phyloP scores from a whole-genome alignment of 2,113 vertebrate genomes.

The Cervus canadensis region DNA sequence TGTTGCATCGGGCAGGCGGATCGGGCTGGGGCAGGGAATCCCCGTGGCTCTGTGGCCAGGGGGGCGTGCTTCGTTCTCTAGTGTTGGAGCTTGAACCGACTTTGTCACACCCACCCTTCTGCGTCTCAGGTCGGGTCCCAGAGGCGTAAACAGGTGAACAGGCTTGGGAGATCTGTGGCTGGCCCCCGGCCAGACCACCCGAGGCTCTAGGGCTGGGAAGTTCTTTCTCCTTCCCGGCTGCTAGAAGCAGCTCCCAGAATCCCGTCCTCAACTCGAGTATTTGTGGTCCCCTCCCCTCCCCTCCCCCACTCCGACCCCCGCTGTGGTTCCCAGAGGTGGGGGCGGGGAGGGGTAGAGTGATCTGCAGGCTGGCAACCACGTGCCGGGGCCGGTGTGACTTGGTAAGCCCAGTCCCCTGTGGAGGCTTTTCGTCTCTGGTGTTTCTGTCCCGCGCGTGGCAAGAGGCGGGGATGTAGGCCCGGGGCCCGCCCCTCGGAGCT shows the following conservation, averaged over 20 bases:
- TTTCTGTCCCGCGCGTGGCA: not conserved
- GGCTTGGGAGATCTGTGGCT: not conserved
- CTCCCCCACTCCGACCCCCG: fast-evolving
- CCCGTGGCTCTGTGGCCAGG: not conserved
- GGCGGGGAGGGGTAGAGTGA: not conserved
- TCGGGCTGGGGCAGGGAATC: not conserved
- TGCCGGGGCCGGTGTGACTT: not conserved
- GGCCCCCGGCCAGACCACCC: not conserved
- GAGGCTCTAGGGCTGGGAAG: fast-evolving
- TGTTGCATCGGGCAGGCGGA: not conserved
- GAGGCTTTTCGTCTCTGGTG: not conserved
- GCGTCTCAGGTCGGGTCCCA: not conserved
- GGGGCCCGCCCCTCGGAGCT: not conserved
- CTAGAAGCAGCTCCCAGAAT: not conserved
- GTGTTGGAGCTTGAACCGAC: not conserved
- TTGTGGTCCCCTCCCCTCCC: not conserved
- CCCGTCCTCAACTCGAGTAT: not conserved
- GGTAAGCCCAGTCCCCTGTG: not conserved
- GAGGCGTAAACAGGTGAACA: not conserved
- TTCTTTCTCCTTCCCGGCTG: not conserved
- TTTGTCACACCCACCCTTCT: not conserved
- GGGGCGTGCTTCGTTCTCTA: not conserved
- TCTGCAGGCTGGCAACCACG: not conserved
- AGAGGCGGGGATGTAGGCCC: not conserved
- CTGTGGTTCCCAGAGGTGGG: not conserved